Conservation (phyloP, 1,140 invertebrate species). For the Probaryconus sp. region DNA sequence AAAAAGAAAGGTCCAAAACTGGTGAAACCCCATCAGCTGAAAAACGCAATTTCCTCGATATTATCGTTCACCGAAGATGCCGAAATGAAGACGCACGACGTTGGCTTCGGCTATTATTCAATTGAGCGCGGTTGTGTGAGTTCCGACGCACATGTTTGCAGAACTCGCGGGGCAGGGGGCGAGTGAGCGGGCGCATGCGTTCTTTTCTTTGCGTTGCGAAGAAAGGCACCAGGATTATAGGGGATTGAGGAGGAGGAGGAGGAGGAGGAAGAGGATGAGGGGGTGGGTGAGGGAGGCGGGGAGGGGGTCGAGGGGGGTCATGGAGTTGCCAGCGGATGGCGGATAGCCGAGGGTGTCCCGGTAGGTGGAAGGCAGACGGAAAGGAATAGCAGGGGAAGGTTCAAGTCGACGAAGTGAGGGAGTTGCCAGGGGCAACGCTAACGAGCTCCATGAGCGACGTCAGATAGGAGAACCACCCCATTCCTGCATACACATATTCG, state of each 20-base stretch:
- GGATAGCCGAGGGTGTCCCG: conserved; percentile 54
- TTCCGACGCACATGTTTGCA: conserved; percentile 40
- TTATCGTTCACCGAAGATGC: conserved; percentile 51
- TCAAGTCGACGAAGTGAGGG: conserved; percentile 70
- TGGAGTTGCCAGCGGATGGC: conserved; percentile 45
- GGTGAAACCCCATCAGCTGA: conserved; percentile 48
- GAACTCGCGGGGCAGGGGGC: conserved; percentile 19
- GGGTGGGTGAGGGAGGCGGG: background rate
- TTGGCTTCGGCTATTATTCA: conserved; percentile 57
- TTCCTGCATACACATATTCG: conserved; percentile 61
- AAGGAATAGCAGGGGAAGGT: conserved; percentile 63
- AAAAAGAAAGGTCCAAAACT: conserved; percentile 38
- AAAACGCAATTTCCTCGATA: conserved; percentile 60
- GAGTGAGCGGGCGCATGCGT: conserved; percentile 47
- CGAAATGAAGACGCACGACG: conserved; percentile 56
- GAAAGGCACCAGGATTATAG: conserved; percentile 42
- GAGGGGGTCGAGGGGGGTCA: conserved; percentile 20
- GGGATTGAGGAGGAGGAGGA: background rate
- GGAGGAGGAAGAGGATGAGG: conserved; percentile 14
- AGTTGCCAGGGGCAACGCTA: conserved; percentile 77
- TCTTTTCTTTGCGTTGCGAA: conserved; percentile 38
- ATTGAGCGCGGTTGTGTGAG: conserved; percentile 32
- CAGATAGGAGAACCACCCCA: conserved; percentile 74
- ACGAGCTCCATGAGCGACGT: conserved; percentile 78
- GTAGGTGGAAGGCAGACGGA: conserved; percentile 57